Conservation (phyloP, 2,888 invertebrate species). For the Scotopteryx bipunctaria region DNA sequence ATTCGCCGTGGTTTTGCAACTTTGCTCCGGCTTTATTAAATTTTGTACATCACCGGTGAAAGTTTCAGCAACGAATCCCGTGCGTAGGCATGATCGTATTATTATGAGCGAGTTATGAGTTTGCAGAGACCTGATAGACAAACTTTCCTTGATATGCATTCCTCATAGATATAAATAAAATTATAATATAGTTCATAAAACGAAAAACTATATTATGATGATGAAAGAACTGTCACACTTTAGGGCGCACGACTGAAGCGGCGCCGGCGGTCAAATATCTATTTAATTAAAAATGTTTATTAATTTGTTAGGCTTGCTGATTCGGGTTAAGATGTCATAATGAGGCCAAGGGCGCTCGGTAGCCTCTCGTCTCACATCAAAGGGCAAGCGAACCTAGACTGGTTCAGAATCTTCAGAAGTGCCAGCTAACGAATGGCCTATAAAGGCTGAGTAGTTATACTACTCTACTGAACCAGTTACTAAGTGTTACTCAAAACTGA, state of each 20-base stretch:
- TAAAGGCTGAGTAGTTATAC: conserved; percentile 33
- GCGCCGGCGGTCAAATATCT: not conserved
- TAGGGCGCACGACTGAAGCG: not conserved
- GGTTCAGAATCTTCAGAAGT: conserved; percentile 47
- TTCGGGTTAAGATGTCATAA: conserved; percentile 50
- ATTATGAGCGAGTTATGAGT: not conserved
- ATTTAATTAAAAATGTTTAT: conserved; percentile 12
- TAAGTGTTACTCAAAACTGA: no score
- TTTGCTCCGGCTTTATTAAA: conserved; percentile 15
- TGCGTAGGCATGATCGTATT: conserved; percentile 1
- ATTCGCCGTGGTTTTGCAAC: conserved; percentile 25
- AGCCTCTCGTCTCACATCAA: conserved; percentile 54
- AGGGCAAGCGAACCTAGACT: conserved; percentile 51
- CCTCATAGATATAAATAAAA: no score
- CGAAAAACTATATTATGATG: conserved; percentile 42
- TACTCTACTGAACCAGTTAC: conserved; percentile 8
- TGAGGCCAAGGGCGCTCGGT: conserved; percentile 54
- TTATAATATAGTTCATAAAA: no score
- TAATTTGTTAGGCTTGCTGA: conserved; percentile 33
- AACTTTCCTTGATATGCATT: no score
- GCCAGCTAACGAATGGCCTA: conserved; percentile 58
- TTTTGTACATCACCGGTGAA: conserved; percentile 21
- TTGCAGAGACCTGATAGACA: conserved; percentile 5
- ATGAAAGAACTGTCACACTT: no score
- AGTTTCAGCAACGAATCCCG: conserved; percentile 16